Percentiles rank a stretch among this genome's conserved stretches.
Conservation (phyloP, 2,888 invertebrate genomes). For the Epirrhoe tristata region DNA sequence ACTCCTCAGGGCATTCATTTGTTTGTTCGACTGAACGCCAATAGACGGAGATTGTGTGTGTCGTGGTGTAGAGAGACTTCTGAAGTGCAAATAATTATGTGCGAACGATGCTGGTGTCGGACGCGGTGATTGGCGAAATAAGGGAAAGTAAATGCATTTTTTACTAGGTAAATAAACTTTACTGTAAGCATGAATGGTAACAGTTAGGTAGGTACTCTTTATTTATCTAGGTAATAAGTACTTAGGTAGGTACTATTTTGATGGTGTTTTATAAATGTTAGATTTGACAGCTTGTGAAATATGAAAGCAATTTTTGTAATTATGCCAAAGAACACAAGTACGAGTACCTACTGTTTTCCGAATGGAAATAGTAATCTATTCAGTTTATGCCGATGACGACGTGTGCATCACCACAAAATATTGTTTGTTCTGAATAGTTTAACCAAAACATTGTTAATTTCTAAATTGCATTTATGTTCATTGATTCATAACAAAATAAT, state of each 20-base stretch:
- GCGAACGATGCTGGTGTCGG: not conserved
- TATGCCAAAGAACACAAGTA: slow-evolving; percentile 16
- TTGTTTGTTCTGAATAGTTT: not conserved
- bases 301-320: not conserved
- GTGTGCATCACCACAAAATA: not conserved
- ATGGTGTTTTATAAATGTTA: slow-evolving; percentile 3
- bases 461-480: slow-evolving; percentile 8
- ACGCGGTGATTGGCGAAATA: not conserved
- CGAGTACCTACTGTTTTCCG: not conserved
- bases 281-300: not conserved
- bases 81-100: slow-evolving; percentile 1
- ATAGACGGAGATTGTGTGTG: not conserved
- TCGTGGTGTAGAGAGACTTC: slow-evolving; percentile 19
- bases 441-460: not conserved
- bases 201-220: not conserved
- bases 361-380: not conserved
- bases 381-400: not conserved
- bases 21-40: slow-evolving; percentile 76
- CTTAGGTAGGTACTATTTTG: slow-evolving; percentile 8
- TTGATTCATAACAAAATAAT: slow-evolving; percentile 26
- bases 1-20: slow-evolving; percentile 79
- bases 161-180: not conserved
- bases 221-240: not conserved
- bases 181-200: not conserved
- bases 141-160: not conserved